Percentiles rank a stretch among this genome's conserved stretches.
Conservation (phyloP, 2,888 invertebrate genomes). For the Hypolimnas misippus region DNA sequence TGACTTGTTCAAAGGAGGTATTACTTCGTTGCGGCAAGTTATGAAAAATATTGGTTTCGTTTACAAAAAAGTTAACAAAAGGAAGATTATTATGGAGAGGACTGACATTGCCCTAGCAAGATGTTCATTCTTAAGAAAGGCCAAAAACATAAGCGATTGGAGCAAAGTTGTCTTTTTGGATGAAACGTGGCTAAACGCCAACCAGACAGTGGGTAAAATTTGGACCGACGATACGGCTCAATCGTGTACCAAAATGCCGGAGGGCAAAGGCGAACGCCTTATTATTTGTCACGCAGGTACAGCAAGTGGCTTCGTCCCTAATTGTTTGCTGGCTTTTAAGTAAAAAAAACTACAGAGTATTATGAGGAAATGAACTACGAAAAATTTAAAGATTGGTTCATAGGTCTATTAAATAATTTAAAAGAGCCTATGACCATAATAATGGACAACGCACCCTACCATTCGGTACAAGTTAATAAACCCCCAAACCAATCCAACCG, state of each 20-base stretch:
- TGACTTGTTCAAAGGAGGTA: constrained; percentile 31
- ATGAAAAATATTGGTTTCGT: constrained; percentile 30
- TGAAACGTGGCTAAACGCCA: constrained; percentile 42
- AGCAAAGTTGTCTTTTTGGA: constrained; percentile 41
- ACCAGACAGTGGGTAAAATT: constrained; percentile 35
- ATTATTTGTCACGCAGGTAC: constrained; percentile 43
- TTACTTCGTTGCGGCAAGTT: constrained; percentile 31
- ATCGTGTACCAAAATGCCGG: constrained; percentile 35
- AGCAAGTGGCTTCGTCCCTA: constrained; percentile 35
- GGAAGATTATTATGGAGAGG: constrained; percentile 22
- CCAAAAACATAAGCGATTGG: constrained; percentile 39
- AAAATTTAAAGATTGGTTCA: constrained; percentile 35
- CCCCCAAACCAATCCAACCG: constrained; percentile 23
- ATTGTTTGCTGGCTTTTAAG: constrained; percentile 36
- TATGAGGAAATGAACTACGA: constrained; percentile 38
- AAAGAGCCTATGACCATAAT: constrained; percentile 7
- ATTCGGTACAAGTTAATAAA: constrained; percentile 37
- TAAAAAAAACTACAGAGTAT: constrained; percentile 36
- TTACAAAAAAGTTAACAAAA: constrained; percentile 28
- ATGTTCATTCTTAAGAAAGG: constrained; percentile 28
- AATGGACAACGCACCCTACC: constrained; percentile 42
- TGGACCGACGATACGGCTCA: constrained; percentile 39
- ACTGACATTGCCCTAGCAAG: constrained; percentile 15
- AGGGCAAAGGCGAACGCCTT: constrained; percentile 37
- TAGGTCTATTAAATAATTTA: constrained; percentile 18